Conservation (phyloP, 2,888 invertebrate species). For the Scrobipalpa atriplicella region DNA sequence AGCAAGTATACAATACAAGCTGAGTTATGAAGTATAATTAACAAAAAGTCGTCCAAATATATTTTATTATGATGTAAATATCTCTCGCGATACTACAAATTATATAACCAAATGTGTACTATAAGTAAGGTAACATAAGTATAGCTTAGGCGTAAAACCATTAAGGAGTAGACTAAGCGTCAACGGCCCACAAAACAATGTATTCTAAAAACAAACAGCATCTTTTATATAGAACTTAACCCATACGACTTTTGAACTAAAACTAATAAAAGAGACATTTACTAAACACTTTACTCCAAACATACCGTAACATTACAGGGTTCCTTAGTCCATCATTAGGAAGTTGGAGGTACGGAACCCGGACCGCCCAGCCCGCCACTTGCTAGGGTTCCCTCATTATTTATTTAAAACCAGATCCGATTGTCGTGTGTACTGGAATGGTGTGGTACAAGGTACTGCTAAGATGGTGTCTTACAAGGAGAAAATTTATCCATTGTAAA, state of each 20-base stretch:
- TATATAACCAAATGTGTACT: too few relatives aligned
- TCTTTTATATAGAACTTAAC: neutral
- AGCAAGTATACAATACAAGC: too few relatives aligned
- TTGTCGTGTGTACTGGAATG: slow-evolving; percentile 63
- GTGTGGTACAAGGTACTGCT: slow-evolving; percentile 40
- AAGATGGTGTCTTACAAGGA: neutral
- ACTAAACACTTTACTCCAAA: slow-evolving; percentile 4
- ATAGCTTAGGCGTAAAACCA: too few relatives aligned
- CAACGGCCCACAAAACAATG: neutral
- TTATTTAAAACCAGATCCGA: slow-evolving; percentile 77
- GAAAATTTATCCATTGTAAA: too few relatives aligned
- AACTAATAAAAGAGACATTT: slow-evolving; percentile 15
- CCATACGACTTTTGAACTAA: neutral
- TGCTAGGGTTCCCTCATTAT: slow-evolving; percentile 73
- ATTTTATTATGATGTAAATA: too few relatives aligned
- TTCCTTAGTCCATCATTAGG: slow-evolving; percentile 39
- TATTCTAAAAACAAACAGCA: neutral
- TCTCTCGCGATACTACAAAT: too few relatives aligned
- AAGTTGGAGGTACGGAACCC: slow-evolving; percentile 50
- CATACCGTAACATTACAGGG: slow-evolving; percentile 15
- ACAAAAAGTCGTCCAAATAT: too few relatives aligned
- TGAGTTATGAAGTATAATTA: too few relatives aligned
- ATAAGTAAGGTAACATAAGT: too few relatives aligned
- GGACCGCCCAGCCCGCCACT: slow-evolving; percentile 43
- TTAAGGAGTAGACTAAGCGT: too few relatives aligned